Percentiles rank a stretch among this genome's conserved stretches.
phyloP scores from a whole-genome alignment of 2,888 invertebrate species.

The Erpobdella octoculata region DNA sequence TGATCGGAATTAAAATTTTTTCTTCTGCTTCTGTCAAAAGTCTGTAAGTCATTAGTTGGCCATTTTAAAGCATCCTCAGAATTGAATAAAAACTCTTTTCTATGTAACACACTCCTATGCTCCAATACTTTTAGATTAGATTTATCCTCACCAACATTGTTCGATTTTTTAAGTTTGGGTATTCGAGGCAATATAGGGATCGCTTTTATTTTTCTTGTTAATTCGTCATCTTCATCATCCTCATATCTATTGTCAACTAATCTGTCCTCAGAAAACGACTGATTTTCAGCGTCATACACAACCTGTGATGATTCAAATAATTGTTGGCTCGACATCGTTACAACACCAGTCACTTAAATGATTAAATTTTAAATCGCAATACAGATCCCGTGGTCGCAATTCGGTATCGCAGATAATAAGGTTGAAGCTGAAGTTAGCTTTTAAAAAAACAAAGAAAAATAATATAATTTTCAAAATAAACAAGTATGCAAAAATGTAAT shows the following conservation, averaged over 20 bases:
- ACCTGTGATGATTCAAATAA: neutral
- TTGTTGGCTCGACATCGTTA: neutral
- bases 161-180: constrained; percentile 26
- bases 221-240: constrained; percentile 26
- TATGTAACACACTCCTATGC: constrained; percentile 20
- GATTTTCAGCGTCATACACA: constrained; percentile 1
- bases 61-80: constrained; percentile 18
- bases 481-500: too few relatives aligned
- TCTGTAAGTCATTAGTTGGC: constrained; percentile 10
- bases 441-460: too few relatives aligned
- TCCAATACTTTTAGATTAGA: neutral
- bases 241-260: neutral
- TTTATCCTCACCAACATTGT: constrained; percentile 1
- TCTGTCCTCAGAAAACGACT: constrained; percentile 3
- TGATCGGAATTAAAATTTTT: constrained; percentile 3
- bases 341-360: neutral
- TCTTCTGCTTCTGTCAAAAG: neutral
- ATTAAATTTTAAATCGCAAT: too few relatives aligned
- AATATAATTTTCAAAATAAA: too few relatives aligned
- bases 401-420: too few relatives aligned
- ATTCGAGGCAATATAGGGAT: constrained; percentile 24
- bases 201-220: constrained; percentile 22
- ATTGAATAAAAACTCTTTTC: constrained; percentile 12
- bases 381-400: too few relatives aligned
- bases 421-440: too few relatives aligned